Conservation (phyloP, 1,140 invertebrate genomes). For the Dreissena polymorpha region DNA sequence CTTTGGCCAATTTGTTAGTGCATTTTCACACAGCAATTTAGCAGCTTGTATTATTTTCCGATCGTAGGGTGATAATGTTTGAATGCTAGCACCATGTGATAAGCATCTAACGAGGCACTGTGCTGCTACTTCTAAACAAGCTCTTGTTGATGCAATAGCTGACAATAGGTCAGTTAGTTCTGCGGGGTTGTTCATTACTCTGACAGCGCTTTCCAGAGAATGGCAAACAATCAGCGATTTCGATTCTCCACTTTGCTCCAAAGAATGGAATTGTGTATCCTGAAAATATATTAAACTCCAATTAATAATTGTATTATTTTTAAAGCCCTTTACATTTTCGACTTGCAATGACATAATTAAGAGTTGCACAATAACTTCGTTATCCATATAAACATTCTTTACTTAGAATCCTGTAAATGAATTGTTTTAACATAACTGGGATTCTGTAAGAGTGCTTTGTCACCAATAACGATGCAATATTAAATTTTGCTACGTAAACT, state of each 20-base stretch:
- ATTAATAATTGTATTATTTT: no score
- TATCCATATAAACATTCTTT: no score
- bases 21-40: slow-evolving; percentile 57
- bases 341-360: background rate
- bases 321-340: no score
- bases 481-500: no score
- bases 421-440: no score
- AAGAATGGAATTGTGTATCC: no score
- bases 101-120: slow-evolving; percentile 53
- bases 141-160: slow-evolving; percentile 59
- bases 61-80: slow-evolving; percentile 4
- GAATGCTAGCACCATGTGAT: slow-evolving; percentile 23
- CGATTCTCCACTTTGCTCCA: no score
- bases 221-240: slow-evolving; percentile 22
- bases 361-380: no score
- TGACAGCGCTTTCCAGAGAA: background rate
- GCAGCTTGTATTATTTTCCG: slow-evolving; percentile 52
- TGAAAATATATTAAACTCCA: no score
- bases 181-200: slow-evolving; percentile 15
- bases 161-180: slow-evolving; percentile 53
- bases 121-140: slow-evolving; percentile 58
- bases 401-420: no score
- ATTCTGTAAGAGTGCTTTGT: no score
- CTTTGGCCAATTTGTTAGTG: slow-evolving; percentile 58
- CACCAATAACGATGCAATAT: no score